Conservation (phyloP, 2,113 vertebrate species). For the Sminthopsis crassicaudata region DNA sequence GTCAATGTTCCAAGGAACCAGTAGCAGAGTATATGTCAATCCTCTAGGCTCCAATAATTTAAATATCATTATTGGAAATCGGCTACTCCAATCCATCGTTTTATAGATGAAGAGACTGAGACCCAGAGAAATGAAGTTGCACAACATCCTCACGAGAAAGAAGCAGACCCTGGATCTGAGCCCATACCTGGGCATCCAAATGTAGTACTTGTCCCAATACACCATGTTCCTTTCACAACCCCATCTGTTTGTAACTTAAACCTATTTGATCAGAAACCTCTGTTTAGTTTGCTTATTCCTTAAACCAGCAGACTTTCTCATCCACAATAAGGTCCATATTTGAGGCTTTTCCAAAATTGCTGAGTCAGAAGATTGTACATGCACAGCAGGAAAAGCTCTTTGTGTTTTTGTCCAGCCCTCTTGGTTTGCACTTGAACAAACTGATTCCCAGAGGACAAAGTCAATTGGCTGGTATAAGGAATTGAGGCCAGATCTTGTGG, state of each 20-base stretch:
- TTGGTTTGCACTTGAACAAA: not conserved
- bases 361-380: not conserved
- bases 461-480: not conserved
- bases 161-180: not conserved
- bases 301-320: not conserved
- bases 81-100: not conserved
- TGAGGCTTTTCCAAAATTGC: not conserved
- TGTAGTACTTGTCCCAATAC: not conserved
- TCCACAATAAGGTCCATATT: not conserved
- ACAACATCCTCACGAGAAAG: not conserved
- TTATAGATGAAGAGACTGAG: not conserved
- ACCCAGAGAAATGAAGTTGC: not conserved
- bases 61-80: not conserved
- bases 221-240: not conserved
- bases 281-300: not conserved
- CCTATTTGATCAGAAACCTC: not conserved
- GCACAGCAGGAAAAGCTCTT: not conserved
- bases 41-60: not conserved
- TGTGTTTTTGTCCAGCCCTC: not conserved
- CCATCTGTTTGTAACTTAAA: not conserved
- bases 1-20: not conserved
- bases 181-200: not conserved
- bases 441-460: not conserved
- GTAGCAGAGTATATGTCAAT: not conserved
- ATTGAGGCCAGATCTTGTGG: not conserved